Evolutionary conservation across 2,113 vertebrate species (phyloP), one percentile per base, ranked within the genome.

Genomic region (Vulpes vulpes): DNA sequence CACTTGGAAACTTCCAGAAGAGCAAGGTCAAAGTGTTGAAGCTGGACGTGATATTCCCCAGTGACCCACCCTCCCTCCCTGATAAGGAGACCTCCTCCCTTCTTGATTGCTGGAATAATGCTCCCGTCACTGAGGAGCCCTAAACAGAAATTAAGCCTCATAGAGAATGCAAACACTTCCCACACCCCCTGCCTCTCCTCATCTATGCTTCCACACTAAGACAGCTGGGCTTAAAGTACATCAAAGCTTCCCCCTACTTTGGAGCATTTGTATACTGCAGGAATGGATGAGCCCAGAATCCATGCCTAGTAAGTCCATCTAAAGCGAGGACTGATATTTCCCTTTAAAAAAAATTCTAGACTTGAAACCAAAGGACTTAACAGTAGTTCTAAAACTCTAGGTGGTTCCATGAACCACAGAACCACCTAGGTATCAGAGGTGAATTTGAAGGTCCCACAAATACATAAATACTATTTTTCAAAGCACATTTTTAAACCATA

Each of bases 401-500:
- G 23, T 27, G 73, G 14, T 15, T 55, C 49, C 78, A 78, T 3
- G 30, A 96, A 30, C 22, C 32, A n/a, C 57, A 30, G 30, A 96
- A 30, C 22, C 32, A n/a, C 38, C n/a, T 15, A 94, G 53, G 11
- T 55, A 51, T 87, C 86, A 60, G 20, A 89, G 32, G 43, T 59
- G 20, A 19, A 14, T 22, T 30, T 84, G 49, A 51, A 20, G 16
- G 16, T 30, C 49, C 64, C 69, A 59, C 0, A 22, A 82, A 94
- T 25, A 87, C 30, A 69, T 30, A 94, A 94, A 92, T 51, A 43
- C 69, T 2, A 64, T 35, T 60, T 84, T 80, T 35, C 67, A 38
- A 94, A 94, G 87, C 62, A 11, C 38, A 43, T 62, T 74, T 95
- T 88, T 57, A 87, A 93, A 73, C 78, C 38, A 79, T 22, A 82